Evolutionary conservation across 2,888 invertebrate species (phyloP).

Genomic region (Thumatha senex): DNA sequence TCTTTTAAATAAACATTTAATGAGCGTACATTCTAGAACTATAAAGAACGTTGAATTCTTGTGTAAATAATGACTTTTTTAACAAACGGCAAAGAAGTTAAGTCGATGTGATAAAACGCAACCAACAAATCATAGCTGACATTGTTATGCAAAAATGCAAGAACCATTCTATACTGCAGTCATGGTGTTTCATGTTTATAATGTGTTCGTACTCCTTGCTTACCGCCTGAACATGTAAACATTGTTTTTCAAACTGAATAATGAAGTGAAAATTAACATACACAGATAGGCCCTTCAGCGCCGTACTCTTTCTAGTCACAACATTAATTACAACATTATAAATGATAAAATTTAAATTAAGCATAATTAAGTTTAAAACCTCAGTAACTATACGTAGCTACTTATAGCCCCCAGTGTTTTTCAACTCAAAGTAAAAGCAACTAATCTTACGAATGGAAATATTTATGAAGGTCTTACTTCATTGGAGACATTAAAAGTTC

Average conservation of each 20-base stretch:
- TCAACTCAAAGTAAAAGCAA: conserved; percentile 64
- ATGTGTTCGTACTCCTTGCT: conserved; percentile 71
- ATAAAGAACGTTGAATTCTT: conserved; percentile 16
- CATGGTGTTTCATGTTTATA: conserved; percentile 71
- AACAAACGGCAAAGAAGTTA: conserved; percentile 45
- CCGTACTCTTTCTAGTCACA: conserved; percentile 19
- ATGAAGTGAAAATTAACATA: conserved; percentile 55
- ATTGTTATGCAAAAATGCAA: conserved; percentile 79
- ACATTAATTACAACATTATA: conserved; percentile 22
- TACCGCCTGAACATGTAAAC: conserved; percentile 52
- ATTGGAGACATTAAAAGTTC: conserved; percentile 81
- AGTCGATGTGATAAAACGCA: conserved; percentile 51
- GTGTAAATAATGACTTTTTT: conserved; percentile 35
- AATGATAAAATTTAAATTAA: conserved; percentile 24
- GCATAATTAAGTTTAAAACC: conserved; percentile 27
- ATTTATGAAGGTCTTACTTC: conserved; percentile 74
- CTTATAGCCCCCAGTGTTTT: conserved; percentile 46
- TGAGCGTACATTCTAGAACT: conserved; percentile 14
- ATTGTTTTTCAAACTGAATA: conserved; percentile 50
- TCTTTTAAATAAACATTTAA: conserved; percentile 18
- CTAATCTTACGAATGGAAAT: conserved; percentile 72
- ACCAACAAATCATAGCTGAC: conserved; percentile 65
- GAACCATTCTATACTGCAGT: conserved; percentile 75
- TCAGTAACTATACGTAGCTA: conserved; percentile 47
- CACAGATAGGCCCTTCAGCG: conserved; percentile 33